Base-by-base conservation (phyloP, 2,888 invertebrate species). In the Parapristionchus giblindavisi region DNA sequence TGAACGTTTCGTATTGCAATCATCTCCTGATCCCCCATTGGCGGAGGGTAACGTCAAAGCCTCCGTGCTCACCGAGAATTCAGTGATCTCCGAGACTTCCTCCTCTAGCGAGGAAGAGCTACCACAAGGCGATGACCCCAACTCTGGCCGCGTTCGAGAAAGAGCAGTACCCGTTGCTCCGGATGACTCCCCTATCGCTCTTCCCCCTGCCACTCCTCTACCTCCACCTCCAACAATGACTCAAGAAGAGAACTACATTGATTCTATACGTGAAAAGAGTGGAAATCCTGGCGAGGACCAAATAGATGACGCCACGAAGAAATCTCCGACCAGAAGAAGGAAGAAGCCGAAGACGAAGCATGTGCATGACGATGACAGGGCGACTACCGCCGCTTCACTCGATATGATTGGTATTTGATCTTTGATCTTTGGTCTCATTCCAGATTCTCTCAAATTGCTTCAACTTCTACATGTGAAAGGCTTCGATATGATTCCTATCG, bases 401-500 rank as follows among this genome's bases (percentile, higher is more conserved):
- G 17, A 27, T 5, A n/a, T 54, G 56, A 51, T 38, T 36, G 77
- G 75, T 68, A 75, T 65, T 6, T 34, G n/a, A n/a, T n/a, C n/a
- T n/a, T n/a, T n/a, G n/a, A n/a, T n/a, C n/a, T n/a, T n/a, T n/a
- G n/a, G n/a, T n/a, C n/a, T 36, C 17, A 17, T 84, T 86, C 71
- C 79, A 87, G 87, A 87, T 78, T 85, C 87, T 11, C 77, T 87
- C 29, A 79, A 80, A 63, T 63, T 87, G 76, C 85, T 87, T 66
- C 84, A 86, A 68, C 79, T 82, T 78, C 75, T 87, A 63, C 77
- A 75, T 5, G 76, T 78, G 51, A 77, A 80, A 38, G 81, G 80
- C 0, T 68, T 80, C 8, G 80, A 77, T 11, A 85, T 87, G 75
- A 80, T 87, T n/a, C 77, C 78, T 21, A 79, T 83, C 65, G 60